A percentile compares a stretch with the other conserved stretches of the same genome.
Conservation (phyloP, 2,113 vertebrate genomes). For the Sminthopsis crassicaudata region DNA sequence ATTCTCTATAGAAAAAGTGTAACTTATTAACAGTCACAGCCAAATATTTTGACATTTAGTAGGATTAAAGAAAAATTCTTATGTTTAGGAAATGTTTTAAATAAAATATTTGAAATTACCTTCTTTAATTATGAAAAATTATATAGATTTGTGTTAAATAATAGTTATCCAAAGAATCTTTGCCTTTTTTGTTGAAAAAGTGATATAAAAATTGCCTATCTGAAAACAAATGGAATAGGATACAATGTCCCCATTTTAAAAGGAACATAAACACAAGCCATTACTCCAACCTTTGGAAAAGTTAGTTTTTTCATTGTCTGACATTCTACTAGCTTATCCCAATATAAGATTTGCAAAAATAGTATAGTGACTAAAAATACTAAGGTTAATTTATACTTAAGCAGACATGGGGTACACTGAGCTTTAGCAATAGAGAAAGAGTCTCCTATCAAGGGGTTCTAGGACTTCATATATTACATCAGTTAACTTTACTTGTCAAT, state of each 20-base stretch:
- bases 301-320: not conserved
- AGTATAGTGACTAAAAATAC: not conserved
- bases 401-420: not conserved
- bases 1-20: not conserved
- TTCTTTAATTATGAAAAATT: conserved; percentile 48
- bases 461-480: not conserved
- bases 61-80: not conserved
- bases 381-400: not conserved
- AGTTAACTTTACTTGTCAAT: not conserved
- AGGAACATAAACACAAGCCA: not conserved
- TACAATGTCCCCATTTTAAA: not conserved
- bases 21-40: not conserved
- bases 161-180: not conserved
- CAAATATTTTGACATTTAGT: conserved; percentile 12
- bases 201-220: not conserved
- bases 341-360: conserved; percentile 6
- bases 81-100: conserved; percentile 7
- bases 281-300: not conserved
- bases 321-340: conserved; percentile 30
- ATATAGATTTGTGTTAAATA: not conserved
- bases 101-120: conserved; percentile 28
- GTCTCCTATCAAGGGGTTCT: not conserved
- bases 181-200: not conserved
- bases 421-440: not conserved
- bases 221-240: not conserved